A percentile compares a stretch with the other conserved stretches of the same genome.
Conservation (phyloP, 2,113 vertebrate species). For the Chinchilla lanigera region DNA sequence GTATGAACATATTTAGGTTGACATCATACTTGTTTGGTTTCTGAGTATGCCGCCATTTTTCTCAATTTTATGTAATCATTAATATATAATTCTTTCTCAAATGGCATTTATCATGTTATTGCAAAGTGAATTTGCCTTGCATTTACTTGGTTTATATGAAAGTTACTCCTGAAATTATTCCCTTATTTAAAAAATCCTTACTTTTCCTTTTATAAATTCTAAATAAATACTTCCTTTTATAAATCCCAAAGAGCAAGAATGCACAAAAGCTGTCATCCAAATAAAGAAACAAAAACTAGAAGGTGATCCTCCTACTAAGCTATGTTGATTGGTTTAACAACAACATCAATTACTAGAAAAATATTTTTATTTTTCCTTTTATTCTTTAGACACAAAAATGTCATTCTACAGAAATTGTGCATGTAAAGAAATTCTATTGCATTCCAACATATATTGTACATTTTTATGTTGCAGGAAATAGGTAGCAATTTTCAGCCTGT, state of each 20-base stretch:
- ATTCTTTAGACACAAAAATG: too few relatives aligned
- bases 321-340: too few relatives aligned
- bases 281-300: too few relatives aligned
- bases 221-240: background rate
- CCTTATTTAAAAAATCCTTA: too few relatives aligned
- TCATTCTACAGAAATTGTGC: too few relatives aligned
- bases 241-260: background rate
- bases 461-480: background rate
- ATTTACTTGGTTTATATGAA: background rate
- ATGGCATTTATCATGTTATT: background rate
- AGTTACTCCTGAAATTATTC: background rate
- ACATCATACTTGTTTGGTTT: background rate
- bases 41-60: background rate
- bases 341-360: too few relatives aligned
- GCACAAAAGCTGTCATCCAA: too few relatives aligned
- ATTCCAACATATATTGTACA: background rate
- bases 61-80: background rate
- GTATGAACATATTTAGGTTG: background rate
- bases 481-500: background rate
- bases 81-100: background rate
- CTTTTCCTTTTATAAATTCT: too few relatives aligned
- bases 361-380: too few relatives aligned
- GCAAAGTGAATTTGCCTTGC: background rate
- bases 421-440: background rate
- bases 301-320: too few relatives aligned